These are phyloP conservation scores for Zelleria hepariella DNA, from an alignment of 2,888 invertebrate species.

Conservation along the genomic window DNA sequence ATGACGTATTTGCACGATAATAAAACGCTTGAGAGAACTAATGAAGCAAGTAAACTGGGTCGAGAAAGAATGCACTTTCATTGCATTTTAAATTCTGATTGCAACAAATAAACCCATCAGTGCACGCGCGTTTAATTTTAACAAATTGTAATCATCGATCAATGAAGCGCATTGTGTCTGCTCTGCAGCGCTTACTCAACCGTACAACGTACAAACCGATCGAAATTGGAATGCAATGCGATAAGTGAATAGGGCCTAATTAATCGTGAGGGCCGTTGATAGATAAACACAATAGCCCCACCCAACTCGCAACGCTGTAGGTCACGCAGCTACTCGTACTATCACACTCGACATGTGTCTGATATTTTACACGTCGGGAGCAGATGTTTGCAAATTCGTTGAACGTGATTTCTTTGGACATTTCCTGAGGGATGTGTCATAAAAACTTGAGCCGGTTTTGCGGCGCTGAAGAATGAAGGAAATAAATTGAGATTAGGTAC, in stretches of 20 bases:
- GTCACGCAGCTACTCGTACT: slow-evolving; percentile 39
- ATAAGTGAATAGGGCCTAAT: slow-evolving; percentile 64
- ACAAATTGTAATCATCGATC: slow-evolving; percentile 40
- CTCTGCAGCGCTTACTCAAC: slow-evolving; percentile 31
- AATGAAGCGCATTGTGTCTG: slow-evolving; percentile 29
- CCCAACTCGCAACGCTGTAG: slow-evolving; percentile 25
- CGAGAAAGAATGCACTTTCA: not conserved
- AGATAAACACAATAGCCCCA: slow-evolving; percentile 27
- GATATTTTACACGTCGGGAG: slow-evolving; percentile 29
- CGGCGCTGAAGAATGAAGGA: not conserved
- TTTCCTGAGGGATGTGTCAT: not conserved
- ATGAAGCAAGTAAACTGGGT: no score
- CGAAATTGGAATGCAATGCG: slow-evolving; percentile 44
- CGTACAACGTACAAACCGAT: slow-evolving; percentile 53
- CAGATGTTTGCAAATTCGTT: slow-evolving; percentile 34
- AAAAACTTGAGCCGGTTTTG: not conserved
- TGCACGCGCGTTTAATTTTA: slow-evolving; percentile 12
- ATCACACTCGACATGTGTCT: slow-evolving; percentile 16
- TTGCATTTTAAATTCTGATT: not conserved
- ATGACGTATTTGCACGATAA: not conserved
- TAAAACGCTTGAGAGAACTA: no score
- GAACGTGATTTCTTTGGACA: not conserved
- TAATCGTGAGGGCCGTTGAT: slow-evolving; percentile 46
- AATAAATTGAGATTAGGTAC: no score
- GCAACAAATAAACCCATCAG: slow-evolving; percentile 8